Conservation (phyloP, 2,888 invertebrate genomes). For the Pyrgus malvae region DNA sequence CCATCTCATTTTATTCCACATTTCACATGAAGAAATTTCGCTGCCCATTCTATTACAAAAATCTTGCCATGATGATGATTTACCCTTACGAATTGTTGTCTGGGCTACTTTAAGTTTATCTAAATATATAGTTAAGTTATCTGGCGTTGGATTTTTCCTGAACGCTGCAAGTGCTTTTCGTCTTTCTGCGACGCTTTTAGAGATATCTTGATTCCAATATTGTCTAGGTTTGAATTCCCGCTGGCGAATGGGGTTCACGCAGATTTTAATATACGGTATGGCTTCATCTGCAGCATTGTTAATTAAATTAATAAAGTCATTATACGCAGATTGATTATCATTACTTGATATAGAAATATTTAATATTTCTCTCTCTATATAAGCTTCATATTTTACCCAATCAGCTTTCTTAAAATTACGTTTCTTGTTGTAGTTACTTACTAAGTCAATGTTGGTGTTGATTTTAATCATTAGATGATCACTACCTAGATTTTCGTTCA, state of each 20-base stretch:
- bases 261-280: constrained; percentile 11
- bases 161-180: constrained; percentile 5
- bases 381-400: background rate
- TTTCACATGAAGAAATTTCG: constrained; percentile 11
- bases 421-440: background rate
- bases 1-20: constrained; percentile 35
- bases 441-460: background rate
- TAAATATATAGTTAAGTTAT: background rate
- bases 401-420: no score
- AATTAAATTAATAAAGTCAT: no score
- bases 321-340: background rate
- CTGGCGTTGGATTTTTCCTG: constrained; percentile 10
- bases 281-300: no score
- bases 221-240: constrained; percentile 8
- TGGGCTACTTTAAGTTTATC: constrained; percentile 12
- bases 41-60: constrained; percentile 27
- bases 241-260: constrained; percentile 2
- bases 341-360: background rate
- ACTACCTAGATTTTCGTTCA: constrained; percentile 31
- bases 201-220: constrained; percentile 12
- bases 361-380: no score
- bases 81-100: constrained; percentile 19
- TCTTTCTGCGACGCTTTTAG: background rate
- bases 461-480: constrained; percentile 28
- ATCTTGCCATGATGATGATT: constrained; percentile 10